Evolutionary conservation across 2,888 invertebrate genomes (phyloP).

Genomic region (Pyralis farinalis): DNA sequence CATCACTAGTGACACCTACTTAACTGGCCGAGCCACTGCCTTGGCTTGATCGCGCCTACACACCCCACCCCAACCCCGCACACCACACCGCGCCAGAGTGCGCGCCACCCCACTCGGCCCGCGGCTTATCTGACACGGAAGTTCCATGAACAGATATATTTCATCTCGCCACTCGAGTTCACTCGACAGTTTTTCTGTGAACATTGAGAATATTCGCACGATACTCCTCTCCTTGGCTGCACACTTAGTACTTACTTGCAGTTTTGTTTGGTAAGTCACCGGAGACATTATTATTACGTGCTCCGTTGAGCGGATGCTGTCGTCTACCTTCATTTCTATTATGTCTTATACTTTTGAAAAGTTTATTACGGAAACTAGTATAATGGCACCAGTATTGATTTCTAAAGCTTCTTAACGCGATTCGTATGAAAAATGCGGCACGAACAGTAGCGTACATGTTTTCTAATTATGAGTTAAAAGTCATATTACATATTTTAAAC

Average conservation of each 20-base stretch:
- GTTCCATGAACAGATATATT: slow-evolving; percentile 53
- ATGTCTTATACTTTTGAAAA: no score
- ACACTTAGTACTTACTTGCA: slow-evolving; percentile 27
- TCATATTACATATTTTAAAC: no score
- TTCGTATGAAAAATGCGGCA: no score
- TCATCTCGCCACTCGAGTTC: slow-evolving; percentile 50
- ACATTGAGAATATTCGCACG: slow-evolving; percentile 17
- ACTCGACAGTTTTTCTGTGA: slow-evolving; percentile 41
- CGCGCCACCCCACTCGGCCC: slow-evolving; percentile 21
- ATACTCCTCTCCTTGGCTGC: slow-evolving; percentile 21
- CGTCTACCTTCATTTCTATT: no score
- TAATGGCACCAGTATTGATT: no score
- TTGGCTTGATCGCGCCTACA: slow-evolving; percentile 38
- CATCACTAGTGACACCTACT: slow-evolving; percentile 52
- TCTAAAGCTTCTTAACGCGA: no score
- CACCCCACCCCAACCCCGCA: slow-evolving; percentile 24
- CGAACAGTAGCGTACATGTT: no score
- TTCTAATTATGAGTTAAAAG: no score
- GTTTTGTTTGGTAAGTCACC: slow-evolving; percentile 22
- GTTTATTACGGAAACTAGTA: no score
- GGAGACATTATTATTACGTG: no score
- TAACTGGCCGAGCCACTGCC: slow-evolving; percentile 45
- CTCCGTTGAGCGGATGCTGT: no score
- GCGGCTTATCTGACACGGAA: slow-evolving; percentile 39
- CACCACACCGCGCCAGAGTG: slow-evolving; percentile 28